Conservation (phyloP, 2,888 invertebrate species). For the Notocelia uddmanniana region DNA sequence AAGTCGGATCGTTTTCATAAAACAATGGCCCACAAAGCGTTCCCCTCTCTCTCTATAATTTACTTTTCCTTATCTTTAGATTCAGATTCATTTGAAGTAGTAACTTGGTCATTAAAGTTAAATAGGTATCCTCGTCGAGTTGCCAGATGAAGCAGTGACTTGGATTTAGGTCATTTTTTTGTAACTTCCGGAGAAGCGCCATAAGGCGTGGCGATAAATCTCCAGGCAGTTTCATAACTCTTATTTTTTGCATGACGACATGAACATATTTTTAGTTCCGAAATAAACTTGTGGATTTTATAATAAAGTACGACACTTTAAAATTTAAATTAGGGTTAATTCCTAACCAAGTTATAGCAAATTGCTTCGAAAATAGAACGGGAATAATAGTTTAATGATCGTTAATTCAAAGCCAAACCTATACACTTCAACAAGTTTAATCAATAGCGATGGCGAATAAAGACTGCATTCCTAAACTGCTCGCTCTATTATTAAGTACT, state of each 20-base stretch:
- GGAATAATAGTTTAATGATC: neutral
- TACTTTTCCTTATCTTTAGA: conserved; percentile 50
- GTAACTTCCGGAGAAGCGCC: conserved; percentile 51
- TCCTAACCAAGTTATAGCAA: neutral
- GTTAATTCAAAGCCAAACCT: neutral
- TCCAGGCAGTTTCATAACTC: conserved; percentile 67
- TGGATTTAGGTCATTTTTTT: conserved; percentile 48
- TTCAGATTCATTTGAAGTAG: conserved; percentile 50
- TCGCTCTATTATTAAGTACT: conserved; percentile 25
- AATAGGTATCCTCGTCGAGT: conserved; percentile 49
- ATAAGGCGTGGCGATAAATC: conserved; percentile 68
- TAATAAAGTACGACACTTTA: neutral
- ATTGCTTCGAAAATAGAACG: neutral
- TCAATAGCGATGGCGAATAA: conserved; percentile 11
- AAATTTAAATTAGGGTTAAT: neutral
- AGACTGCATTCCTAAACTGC: conserved; percentile 19
- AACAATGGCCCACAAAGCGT: conserved; percentile 38
- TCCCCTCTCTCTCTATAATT: conserved; percentile 44
- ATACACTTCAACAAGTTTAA: neutral
- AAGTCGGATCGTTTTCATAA: conserved; percentile 26
- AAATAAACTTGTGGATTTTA: conserved; percentile 10
- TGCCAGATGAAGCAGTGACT: conserved; percentile 51
- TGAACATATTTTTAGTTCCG: conserved; percentile 48
- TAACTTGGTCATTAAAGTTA: conserved; percentile 52
- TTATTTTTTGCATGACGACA: conserved; percentile 62